Evolutionary conservation across 2,113 vertebrate species (phyloP).

Genomic region (Muntiacus muntjak): DNA sequence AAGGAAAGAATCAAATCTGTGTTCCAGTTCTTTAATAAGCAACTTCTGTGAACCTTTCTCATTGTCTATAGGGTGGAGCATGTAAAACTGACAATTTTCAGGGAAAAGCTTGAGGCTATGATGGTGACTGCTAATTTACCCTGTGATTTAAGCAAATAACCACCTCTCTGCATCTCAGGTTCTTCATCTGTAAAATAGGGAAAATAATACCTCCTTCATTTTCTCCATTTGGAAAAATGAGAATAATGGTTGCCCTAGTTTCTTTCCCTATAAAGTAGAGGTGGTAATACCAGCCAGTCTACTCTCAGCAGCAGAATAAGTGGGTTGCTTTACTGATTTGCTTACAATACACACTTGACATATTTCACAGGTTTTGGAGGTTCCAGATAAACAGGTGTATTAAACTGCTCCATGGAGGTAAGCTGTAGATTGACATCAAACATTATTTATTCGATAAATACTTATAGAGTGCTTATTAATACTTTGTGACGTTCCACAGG

Average conservation of each 20-base stretch:
- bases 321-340: neutral
- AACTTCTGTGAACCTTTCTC: neutral
- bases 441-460: neutral
- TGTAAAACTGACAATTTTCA: neutral
- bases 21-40: neutral
- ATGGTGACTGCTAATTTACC: neutral
- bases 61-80: neutral
- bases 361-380: neutral
- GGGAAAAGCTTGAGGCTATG: neutral
- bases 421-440: neutral
- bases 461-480: neutral
- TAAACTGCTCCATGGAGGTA: neutral
- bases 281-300: neutral
- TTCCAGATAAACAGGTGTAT: neutral
- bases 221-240: slow-evolving; percentile 34
- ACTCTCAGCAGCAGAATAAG: neutral
- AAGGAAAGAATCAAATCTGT: neutral
- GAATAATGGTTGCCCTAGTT: neutral
- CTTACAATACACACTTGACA: neutral
- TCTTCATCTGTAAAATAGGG: slow-evolving; percentile 19
- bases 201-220: slow-evolving; percentile 12
- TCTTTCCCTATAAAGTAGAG: neutral
- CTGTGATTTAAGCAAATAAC: slow-evolving; percentile 12
- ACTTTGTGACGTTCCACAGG: neutral
- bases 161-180: neutral